phyloP scores from a whole-genome alignment of 1,140 invertebrate genomes.

The Ericerus pela region DNA sequence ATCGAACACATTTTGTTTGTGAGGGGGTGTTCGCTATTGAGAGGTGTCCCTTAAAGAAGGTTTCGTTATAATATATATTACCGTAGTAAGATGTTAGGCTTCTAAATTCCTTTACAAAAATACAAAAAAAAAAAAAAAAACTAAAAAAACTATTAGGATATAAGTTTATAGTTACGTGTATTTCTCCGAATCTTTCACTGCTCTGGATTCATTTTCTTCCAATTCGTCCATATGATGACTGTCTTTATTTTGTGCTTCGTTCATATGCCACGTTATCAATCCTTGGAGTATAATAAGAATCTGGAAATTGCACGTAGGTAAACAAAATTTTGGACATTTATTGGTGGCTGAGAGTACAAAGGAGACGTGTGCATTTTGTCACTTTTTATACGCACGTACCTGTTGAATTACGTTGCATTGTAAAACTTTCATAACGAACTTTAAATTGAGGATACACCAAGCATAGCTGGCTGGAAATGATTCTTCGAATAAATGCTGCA shows the following conservation, averaged over 20 bases:
- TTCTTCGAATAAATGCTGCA: constrained; percentile 60
- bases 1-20: too few relatives aligned
- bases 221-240: constrained; percentile 7
- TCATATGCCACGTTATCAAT: constrained; percentile 43
- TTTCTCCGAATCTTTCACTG: neutral
- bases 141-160: neutral
- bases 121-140: constrained; percentile 1
- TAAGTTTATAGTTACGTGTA: neutral
- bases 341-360: neutral
- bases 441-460: constrained; percentile 70
- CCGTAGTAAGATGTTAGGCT: too few relatives aligned
- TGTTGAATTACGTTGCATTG: constrained; percentile 77
- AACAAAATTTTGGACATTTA: neutral
- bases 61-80: too few relatives aligned
- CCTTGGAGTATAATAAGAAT: constrained; percentile 73
- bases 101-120: too few relatives aligned
- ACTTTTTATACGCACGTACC: constrained; percentile 23
- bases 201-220: neutral
- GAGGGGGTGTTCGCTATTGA: too few relatives aligned
- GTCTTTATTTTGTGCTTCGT: neutral
- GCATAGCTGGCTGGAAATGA: constrained; percentile 61
- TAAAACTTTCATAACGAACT: constrained; percentile 68
- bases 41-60: too few relatives aligned
- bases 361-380: neutral
- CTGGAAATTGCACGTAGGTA: constrained; percentile 32